A percentile compares a stretch with the other conserved stretches of the same genome.
Conservation (phyloP, 1,140 invertebrate genomes). For the Drosophila teissieri region DNA sequence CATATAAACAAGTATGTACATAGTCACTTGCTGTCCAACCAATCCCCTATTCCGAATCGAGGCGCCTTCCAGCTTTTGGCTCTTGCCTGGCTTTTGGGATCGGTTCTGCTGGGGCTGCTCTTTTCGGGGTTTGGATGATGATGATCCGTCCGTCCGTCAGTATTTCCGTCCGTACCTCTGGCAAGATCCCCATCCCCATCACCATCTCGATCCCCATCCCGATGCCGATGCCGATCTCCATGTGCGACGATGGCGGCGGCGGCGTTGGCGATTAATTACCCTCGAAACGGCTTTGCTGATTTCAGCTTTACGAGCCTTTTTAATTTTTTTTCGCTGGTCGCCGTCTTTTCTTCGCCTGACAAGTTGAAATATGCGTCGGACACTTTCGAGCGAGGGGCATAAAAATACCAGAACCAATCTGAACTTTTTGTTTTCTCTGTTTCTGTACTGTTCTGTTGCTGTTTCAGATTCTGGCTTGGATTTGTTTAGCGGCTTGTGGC, state of each 20-base stretch:
- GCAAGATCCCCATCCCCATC: conserved; percentile 7
- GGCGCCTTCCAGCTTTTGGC: conserved; percentile 27
- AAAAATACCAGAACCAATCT: conserved; percentile 70
- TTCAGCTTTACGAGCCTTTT: conserved; percentile 80
- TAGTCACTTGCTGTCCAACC: conserved; percentile 28
- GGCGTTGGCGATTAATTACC: conserved; percentile 73
- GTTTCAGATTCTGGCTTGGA: neutral
- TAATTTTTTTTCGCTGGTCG: conserved; percentile 58
- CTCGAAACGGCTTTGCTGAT: conserved; percentile 72
- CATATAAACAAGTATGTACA: neutral
- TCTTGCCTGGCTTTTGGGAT: conserved; percentile 17
- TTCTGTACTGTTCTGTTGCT: neutral
- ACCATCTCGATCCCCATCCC: conserved; percentile 18
- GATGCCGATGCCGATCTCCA: conserved; percentile 8
- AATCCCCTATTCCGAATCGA: conserved; percentile 13
- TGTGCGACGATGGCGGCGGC: conserved; percentile 42
- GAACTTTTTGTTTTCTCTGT: conserved; percentile 20
- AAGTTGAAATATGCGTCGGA: conserved; percentile 77
- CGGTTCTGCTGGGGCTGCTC: conserved; percentile 11
- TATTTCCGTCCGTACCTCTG: conserved; percentile 18
- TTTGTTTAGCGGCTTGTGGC: neutral
- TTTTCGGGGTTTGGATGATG: conserved; percentile 21
- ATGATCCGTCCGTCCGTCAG: conserved; percentile 18
- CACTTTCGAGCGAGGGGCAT: conserved; percentile 69
- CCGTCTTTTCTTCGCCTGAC: conserved; percentile 68